Evolutionary conservation across 2,888 invertebrate species (phyloP).

Genomic region (Polydrusus cervinus): DNA sequence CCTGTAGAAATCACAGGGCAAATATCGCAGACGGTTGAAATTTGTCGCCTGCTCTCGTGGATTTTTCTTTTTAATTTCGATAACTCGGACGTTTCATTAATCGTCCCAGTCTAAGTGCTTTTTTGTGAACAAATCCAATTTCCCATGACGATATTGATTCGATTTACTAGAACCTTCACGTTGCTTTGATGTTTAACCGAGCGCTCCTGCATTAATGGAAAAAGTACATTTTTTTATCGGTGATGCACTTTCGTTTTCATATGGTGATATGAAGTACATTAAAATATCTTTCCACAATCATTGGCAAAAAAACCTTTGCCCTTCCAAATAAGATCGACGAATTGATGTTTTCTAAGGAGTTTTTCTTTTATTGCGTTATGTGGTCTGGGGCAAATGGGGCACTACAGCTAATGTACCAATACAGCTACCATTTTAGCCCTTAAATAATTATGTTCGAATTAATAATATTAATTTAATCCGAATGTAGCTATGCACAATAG

Average conservation of each 20-base stretch:
- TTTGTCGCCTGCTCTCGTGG: slow-evolving; percentile 33
- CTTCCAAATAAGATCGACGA: no score
- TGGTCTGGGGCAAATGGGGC: no score
- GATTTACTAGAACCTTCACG: slow-evolving; percentile 40
- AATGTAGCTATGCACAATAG: no score
- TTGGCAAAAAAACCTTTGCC: no score
- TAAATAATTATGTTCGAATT: no score
- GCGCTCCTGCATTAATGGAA: slow-evolving; percentile 17
- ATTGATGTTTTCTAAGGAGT: no score
- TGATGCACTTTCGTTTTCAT: slow-evolving; percentile 11
- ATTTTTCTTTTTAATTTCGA: slow-evolving; percentile 38
- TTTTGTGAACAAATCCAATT: slow-evolving; percentile 48
- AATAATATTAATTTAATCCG: no score
- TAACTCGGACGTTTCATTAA: slow-evolving; percentile 41
- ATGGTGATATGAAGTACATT: no score
- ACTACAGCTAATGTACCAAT: no score
- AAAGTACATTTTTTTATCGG: background rate
- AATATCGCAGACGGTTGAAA: slow-evolving; percentile 19
- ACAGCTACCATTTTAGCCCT: no score
- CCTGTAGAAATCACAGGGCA: slow-evolving; percentile 9
- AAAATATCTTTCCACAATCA: no score
- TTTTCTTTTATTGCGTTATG: no score
- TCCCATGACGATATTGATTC: slow-evolving; percentile 45
- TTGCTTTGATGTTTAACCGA: slow-evolving; percentile 39
- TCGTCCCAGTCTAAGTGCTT: slow-evolving; percentile 39